Evolutionary conservation across 2,888 invertebrate genomes (phyloP), one percentile per base, ranked within the genome.

Genomic region (Chymomyza fuscimana): DNA sequence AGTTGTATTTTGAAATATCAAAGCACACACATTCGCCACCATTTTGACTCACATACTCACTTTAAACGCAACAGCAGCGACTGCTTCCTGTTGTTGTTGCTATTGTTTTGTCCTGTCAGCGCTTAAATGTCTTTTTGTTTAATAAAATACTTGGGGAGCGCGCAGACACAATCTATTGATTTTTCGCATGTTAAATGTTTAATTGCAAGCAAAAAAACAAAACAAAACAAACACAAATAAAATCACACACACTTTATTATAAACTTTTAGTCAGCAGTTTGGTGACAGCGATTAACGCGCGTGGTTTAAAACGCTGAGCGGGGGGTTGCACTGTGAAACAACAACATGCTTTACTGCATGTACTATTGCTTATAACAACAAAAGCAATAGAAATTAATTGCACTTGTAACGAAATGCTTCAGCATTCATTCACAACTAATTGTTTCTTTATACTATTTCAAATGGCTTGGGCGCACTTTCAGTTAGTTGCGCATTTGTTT

Each of bases 141-240:
- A 63, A 63, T 51, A 63, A 16, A 54, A 54, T 19, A 51, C n/a
- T 32, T 22, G 40, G 36, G 46, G 15, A n/a, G 51, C 15, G 29
- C 58, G 22, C 59, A 46, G 54, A 68, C 66, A 25, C 9, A 29
- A 73, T 69, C 54, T 81, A 81, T 78, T 80, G 78, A 82, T 74
- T 78, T 74, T 81, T 73, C 80, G 76, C 76, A 82, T 58, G 7
- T 58, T 82, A 58, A 73, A 76, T 79, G 79, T 79, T 79, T 79
- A 79, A 78, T 78, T 25, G 25, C 25, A 77, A 77, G n/a, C n/a
- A 77, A 61, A 69, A 70, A 76, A 25, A 70, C 66, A 76, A 9
- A 62, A 65, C 65, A 46, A 69, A 40, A 63, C 19, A 67, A 32
- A 67, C 4, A 62, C 52, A 66, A 52, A 63, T 25, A 56, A 29